These are phyloP conservation scores for Ernsta delagoae DNA, from an alignment of 2,888 invertebrate species.

Conservation along the genomic window DNA sequence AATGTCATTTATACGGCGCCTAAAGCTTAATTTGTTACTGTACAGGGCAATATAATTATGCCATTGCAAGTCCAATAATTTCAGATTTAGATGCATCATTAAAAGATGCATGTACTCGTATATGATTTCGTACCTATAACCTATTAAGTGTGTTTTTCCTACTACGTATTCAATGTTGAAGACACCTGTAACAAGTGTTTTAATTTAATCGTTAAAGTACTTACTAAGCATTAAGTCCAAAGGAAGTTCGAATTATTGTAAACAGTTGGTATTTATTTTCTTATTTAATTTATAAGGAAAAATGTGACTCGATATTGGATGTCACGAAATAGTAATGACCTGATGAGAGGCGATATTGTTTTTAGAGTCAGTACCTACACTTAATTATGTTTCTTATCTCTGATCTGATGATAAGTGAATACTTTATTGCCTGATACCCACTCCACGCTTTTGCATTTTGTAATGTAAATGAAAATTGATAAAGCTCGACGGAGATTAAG, in stretches of 20 bases:
- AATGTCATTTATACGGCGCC: not conserved
- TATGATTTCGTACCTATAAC: too few species aligned
- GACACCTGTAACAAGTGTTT: too few species aligned
- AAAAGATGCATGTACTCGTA: too few species aligned
- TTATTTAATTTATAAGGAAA: not conserved
- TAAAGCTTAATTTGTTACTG: not conserved
- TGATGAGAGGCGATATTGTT: not conserved
- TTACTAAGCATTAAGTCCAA: too few species aligned
- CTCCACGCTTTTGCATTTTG: slow-evolving; percentile 5
- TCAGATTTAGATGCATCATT: too few species aligned
- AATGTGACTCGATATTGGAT: not conserved
- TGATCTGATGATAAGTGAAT: slow-evolving; percentile 10
- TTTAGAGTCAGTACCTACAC: not conserved
- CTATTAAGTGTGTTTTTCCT: too few species aligned
- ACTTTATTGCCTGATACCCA: not conserved
- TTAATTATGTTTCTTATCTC: slow-evolving; percentile 4
- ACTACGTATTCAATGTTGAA: too few species aligned
- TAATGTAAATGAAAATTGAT: slow-evolving; percentile 26
- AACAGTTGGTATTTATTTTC: too few species aligned
- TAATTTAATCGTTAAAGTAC: too few species aligned
- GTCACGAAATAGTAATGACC: not conserved
- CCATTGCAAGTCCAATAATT: too few species aligned
- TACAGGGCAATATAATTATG: too few species aligned
- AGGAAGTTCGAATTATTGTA: too few species aligned
- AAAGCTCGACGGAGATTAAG: slow-evolving; percentile 23